Evolutionary conservation across 2,113 vertebrate species (phyloP), one percentile per base, ranked within the genome.

Genomic region (Callopanchax toddi): DNA sequence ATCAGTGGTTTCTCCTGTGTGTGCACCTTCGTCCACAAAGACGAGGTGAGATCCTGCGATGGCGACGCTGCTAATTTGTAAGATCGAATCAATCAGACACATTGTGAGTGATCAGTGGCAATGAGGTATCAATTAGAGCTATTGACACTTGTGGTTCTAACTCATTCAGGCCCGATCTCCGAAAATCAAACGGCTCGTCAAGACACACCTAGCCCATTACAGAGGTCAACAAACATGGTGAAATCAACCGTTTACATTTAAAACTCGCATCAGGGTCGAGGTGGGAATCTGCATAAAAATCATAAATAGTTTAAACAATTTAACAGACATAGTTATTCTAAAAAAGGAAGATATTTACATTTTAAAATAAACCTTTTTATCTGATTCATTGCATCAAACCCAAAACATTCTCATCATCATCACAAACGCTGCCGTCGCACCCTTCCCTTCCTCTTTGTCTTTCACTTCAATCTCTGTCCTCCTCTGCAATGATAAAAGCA

Each of bases 331-430:
- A 79, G 78, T 86, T 66, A 67, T 86, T 84, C 70, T 74, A 61
- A 76, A 72, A 61, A 74, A 78, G 71, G 11, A 86, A 72, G 49
- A 83, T 71, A 79, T 86, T 91, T 82, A 89, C 86, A 85, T 88
- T 84, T 84, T 87, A 86, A 87, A 89, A 89, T 87, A 91, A 86
- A 86, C 78, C 54, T 32, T 88, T 42, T 86, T 85, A 68, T 73
- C 60, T 78, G 73, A 54, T 46, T 75, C 89, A 89, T 91, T 89
- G 88, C 89, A 89, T 87, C 85, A 40, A 84, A 82, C 88, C 88
- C 85, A 60, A 79, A 74, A 89, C 89, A 89, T 83, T 91, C 87
- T 76, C 81, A 18, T 81, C 70, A 61, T 58, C 56, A 74, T 75
- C 68, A 73, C 76, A 79, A 62, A 86, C 74, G 60, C 60, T 22